phyloP scores from a whole-genome alignment of 2,888 invertebrate genomes.

The Arctia plantaginis region DNA sequence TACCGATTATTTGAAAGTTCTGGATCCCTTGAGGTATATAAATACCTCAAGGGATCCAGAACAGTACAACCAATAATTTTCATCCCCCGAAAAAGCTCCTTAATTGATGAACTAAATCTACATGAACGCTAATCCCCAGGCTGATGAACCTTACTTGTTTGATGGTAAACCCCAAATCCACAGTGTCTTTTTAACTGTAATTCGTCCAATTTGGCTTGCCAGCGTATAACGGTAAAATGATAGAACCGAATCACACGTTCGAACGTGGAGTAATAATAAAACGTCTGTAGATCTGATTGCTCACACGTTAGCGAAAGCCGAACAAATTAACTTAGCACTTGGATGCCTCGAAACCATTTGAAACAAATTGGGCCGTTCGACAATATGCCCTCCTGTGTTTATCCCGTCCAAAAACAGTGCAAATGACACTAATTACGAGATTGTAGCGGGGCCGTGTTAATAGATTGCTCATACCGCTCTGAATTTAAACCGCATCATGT shows the following conservation, averaged over 20 bases:
- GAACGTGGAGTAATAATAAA: conserved; percentile 66
- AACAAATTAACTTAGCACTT: conserved; percentile 85
- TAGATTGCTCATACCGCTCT: conserved; percentile 75
- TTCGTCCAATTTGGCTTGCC: conserved; percentile 45
- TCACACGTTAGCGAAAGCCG: conserved; percentile 85
- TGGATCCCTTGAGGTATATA: no score
- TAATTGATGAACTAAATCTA: not conserved
- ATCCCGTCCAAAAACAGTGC: conserved; percentile 85
- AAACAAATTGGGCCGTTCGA: conserved; percentile 78
- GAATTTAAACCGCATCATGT: conserved; percentile 60
- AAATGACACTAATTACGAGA: conserved; percentile 84
- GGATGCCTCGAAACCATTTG: conserved; percentile 76
- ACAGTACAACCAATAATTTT: not conserved
- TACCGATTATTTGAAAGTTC: no score
- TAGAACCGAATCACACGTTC: conserved; percentile 61
- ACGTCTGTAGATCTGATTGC: conserved; percentile 71
- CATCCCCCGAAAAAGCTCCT: not conserved
- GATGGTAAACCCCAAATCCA: conserved; percentile 39
- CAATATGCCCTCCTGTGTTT: conserved; percentile 81
- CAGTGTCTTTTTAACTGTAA: conserved; percentile 40
- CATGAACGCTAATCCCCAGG: not conserved
- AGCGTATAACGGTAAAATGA: conserved; percentile 62
- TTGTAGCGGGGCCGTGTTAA: conserved; percentile 78
- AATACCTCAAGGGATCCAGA: not conserved
- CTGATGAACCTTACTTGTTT: conserved; percentile 19